These are phyloP conservation scores for Brachyopa scutellaris DNA, from an alignment of 2,888 invertebrate species.

Conservation along the genomic window DNA sequence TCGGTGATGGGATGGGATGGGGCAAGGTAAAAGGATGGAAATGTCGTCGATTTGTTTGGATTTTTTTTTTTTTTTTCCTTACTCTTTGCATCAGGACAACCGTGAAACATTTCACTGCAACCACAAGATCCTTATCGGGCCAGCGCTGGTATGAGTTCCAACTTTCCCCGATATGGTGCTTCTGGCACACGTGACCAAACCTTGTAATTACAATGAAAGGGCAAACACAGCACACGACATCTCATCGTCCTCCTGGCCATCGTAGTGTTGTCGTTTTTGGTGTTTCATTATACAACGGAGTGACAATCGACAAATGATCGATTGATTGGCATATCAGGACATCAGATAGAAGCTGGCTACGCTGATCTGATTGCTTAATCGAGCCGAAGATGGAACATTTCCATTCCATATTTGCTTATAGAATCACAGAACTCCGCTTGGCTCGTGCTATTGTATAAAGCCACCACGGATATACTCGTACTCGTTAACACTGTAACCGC, in stretches of 20 bases:
- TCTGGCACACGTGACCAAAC: constrained; percentile 67
- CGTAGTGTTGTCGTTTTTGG: constrained; percentile 2
- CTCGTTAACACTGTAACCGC: constrained; percentile 21
- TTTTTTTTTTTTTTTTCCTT: constrained; percentile 21
- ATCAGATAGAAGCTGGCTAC: constrained; percentile 28
- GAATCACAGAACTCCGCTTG: constrained; percentile 51
- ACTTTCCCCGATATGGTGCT: constrained; percentile 64
- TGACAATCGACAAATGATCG: constrained; percentile 72
- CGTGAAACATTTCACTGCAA: constrained; percentile 36
- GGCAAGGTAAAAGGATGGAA: constrained; percentile 27
- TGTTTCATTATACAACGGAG: constrained; percentile 36
- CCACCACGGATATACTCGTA: no score
- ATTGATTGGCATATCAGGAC: constrained; percentile 71
- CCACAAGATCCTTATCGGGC: constrained; percentile 60
- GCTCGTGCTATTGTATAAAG: constrained; percentile 46
- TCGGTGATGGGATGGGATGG: constrained; percentile 8
- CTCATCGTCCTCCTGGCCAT: not conserved
- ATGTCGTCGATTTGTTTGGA: constrained; percentile 37
- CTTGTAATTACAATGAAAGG: constrained; percentile 69
- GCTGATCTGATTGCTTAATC: constrained; percentile 71
- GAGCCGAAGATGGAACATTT: constrained; percentile 61
- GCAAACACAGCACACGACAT: constrained; percentile 39
- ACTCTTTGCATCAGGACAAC: not conserved
- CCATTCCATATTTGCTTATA: constrained; percentile 55
- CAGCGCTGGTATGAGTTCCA: constrained; percentile 51